Conservation (phyloP, 2,797 vertebrate species). For the Hephaestus fuliginosus region DNA sequence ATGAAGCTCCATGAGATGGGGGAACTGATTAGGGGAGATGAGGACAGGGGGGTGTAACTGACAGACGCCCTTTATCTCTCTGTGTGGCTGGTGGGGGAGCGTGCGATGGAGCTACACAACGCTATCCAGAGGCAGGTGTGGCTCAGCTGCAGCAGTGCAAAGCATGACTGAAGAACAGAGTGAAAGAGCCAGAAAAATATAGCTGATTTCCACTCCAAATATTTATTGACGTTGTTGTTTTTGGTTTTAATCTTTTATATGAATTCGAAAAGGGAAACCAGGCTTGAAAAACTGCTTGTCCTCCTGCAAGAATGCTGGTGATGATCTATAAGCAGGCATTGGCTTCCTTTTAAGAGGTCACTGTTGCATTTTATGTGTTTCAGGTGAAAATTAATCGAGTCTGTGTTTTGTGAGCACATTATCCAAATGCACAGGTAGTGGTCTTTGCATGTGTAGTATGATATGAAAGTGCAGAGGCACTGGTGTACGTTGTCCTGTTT, state of each 20-base stretch:
- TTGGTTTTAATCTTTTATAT: background rate
- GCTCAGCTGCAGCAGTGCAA: constrained; percentile 34
- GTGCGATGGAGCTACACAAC: constrained; percentile 63
- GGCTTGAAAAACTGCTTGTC: background rate
- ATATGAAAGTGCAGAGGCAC: background rate
- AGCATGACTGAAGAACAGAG: constrained; percentile 40
- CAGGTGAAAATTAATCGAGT: background rate
- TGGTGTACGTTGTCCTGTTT: background rate
- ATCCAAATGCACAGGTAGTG: background rate
- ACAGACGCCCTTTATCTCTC: constrained; percentile 54
- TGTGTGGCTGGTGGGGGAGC: constrained; percentile 52
- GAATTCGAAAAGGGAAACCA: background rate
- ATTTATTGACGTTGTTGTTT: background rate
- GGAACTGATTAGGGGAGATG: constrained; percentile 60
- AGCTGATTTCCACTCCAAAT: background rate
- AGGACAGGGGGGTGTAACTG: constrained; percentile 56
- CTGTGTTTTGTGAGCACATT: background rate
- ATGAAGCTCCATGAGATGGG: constrained; percentile 57
- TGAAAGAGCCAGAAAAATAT: constrained; percentile 34
- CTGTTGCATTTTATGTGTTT: background rate
- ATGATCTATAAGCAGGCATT: background rate
- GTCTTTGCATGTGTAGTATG: constrained; percentile 1
- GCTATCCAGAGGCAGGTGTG: constrained; percentile 48
- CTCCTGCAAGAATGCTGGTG: background rate
- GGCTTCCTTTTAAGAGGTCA: background rate